phyloP scores from a whole-genome alignment of 2,113 vertebrate species.

The Mola mola region DNA sequence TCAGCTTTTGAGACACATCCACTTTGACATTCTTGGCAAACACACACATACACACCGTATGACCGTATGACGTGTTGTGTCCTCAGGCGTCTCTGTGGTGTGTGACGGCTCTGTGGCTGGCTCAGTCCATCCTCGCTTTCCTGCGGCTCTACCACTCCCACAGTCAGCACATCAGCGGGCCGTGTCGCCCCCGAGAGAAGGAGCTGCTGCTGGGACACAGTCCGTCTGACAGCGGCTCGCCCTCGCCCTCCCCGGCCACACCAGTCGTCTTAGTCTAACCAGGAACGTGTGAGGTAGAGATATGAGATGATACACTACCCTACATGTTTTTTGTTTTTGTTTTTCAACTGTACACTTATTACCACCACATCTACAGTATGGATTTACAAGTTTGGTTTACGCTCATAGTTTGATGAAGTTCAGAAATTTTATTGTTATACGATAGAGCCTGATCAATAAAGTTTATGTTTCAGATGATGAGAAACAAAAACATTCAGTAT shows the following conservation, averaged over 20 bases:
- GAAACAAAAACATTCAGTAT: not conserved
- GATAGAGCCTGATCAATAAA: not conserved
- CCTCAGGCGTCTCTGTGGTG: constrained; percentile 80
- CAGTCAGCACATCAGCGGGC: constrained; percentile 77
- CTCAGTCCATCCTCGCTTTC: constrained; percentile 81
- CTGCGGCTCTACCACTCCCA: constrained; percentile 84
- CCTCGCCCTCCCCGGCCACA: constrained; percentile 55
- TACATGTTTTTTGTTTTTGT: not conserved
- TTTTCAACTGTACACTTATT: not conserved
- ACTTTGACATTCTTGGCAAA: too few relatives aligned
- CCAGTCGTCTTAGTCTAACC: constrained; percentile 70
- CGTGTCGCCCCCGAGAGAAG: constrained; percentile 80
- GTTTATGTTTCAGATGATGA: not conserved
- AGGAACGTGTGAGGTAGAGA: not conserved
- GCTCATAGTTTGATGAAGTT: constrained; percentile 13
- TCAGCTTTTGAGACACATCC: too few relatives aligned
- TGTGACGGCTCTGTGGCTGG: constrained; percentile 80
- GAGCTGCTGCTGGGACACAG: constrained; percentile 77
- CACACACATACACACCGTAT: too few relatives aligned
- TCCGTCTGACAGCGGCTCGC: constrained; percentile 52
- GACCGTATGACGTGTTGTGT: too few relatives aligned
- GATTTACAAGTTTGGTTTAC: not conserved
- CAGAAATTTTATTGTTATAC: not conserved
- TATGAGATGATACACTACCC: too few relatives aligned
- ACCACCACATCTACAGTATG: not conserved